Evolutionary conservation across 2,888 invertebrate genomes (phyloP).

Genomic region (Melinopterus prodromus): DNA sequence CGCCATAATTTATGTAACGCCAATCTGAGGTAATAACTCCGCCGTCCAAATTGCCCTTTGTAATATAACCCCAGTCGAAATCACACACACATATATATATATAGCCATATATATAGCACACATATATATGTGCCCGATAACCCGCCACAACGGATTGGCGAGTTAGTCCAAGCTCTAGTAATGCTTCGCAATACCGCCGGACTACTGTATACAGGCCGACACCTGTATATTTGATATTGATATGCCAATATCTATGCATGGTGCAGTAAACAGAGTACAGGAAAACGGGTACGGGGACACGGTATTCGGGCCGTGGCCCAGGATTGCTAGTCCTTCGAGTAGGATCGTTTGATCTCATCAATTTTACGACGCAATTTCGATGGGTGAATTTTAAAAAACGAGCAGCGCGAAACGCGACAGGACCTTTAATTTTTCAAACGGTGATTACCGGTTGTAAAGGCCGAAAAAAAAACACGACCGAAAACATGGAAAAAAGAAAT

Average conservation of each 20-base stretch:
- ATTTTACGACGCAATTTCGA: slow-evolving; percentile 4
- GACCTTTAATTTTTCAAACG: not conserved
- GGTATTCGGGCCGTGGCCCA: not conserved
- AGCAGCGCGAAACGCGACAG: not conserved
- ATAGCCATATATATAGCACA: no score
- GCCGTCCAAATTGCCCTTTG: not conserved
- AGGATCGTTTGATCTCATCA: not conserved
- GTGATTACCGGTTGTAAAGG: not conserved
- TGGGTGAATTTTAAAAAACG: not conserved
- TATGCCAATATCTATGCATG: slow-evolving; percentile 4
- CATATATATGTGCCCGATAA: not conserved
- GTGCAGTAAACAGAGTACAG: not conserved
- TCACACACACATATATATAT: no score
- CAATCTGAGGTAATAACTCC: not conserved
- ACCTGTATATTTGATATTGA: not conserved
- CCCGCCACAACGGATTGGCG: not conserved
- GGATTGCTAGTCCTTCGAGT: not conserved
- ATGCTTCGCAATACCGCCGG: not conserved
- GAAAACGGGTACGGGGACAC: not conserved
- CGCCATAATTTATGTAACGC: not conserved
- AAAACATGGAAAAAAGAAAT: no score
- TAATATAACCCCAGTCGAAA: not conserved
- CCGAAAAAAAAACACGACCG: no score
- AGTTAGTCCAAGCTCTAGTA: not conserved
- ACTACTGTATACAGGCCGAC: not conserved